Evolutionary conservation across 2,888 invertebrate species (phyloP).

Genomic region (Sinotaia quadrata): DNA sequence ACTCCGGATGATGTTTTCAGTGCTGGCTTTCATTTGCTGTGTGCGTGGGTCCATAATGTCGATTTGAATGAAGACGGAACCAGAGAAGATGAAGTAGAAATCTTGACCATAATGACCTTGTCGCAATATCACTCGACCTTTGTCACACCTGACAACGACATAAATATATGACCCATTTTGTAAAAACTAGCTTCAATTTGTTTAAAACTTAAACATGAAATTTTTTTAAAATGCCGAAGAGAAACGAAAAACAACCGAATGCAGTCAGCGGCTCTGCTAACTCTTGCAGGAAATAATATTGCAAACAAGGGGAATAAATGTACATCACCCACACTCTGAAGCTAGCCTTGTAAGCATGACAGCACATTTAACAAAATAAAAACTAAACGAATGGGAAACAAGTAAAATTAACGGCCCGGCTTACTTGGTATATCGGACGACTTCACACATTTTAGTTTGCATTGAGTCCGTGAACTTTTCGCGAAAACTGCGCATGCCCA

Average conservation of each 20-base stretch:
- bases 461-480: conserved; percentile 44
- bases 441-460: conserved; percentile 41
- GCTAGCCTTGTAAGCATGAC: too few species aligned
- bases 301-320: too few species aligned
- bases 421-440: conserved; percentile 44
- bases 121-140: conserved; percentile 46
- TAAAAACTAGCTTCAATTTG: too few species aligned
- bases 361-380: too few species aligned
- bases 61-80: conserved; percentile 48
- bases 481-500: conserved; percentile 43
- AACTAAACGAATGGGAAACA: not conserved
- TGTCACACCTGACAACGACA: conserved; percentile 46
- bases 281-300: too few species aligned
- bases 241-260: too few species aligned
- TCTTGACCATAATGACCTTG: conserved; percentile 47
- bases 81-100: conserved; percentile 54
- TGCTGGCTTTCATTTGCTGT: conserved; percentile 30
- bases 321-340: too few species aligned
- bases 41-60: conserved; percentile 37
- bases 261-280: too few species aligned
- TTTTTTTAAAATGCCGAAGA: too few species aligned
- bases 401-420: not conserved
- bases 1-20: conserved; percentile 44
- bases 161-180: too few species aligned
- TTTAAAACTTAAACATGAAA: too few species aligned